Percentiles rank a stretch among this genome's conserved stretches.
Evolutionary conservation across 2,797 vertebrate species (phyloP).

Genomic region (Lindbergichthys nudifrons): DNA sequence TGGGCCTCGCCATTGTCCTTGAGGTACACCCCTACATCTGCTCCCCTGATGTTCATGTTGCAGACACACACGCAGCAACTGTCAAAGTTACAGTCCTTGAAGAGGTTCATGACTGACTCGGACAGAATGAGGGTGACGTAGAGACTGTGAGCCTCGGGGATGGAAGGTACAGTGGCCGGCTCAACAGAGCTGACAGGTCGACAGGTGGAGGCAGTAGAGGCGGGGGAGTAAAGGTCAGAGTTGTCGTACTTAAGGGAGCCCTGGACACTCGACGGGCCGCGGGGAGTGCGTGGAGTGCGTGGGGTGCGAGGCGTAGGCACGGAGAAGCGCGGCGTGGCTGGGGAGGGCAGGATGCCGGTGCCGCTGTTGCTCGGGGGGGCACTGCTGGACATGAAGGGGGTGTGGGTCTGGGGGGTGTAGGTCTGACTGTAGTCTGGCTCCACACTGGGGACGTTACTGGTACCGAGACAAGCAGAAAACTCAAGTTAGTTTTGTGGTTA

Average conservation of each 20-base stretch:
- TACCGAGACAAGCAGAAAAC: constrained; percentile 7
- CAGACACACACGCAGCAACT: constrained; percentile 99
- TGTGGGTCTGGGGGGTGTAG: constrained; percentile 97
- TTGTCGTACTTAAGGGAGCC: constrained; percentile 98
- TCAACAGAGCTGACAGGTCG: constrained; percentile 97
- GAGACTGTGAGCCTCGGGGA: constrained; percentile 98
- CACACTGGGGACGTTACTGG: constrained; percentile 88
- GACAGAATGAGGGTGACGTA: constrained; percentile 99
- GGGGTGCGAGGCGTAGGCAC: constrained; percentile 97
- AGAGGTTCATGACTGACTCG: constrained; percentile 98
- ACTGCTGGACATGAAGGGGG: constrained; percentile 93
- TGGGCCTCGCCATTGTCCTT: constrained; percentile 95
- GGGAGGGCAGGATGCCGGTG: constrained; percentile 95
- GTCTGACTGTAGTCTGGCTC: constrained; percentile 95
- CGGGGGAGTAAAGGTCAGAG: constrained; percentile 96
- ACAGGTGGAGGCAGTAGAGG: constrained; percentile 97
- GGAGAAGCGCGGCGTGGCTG: constrained; percentile 96
- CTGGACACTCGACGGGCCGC: constrained; percentile 96
- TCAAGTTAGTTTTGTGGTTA: not conserved
- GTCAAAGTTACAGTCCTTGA: constrained; percentile 99
- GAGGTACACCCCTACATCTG: constrained; percentile 98
- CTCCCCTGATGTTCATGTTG: constrained; percentile 99
- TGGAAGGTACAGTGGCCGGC: constrained; percentile 95
- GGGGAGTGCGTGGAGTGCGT: constrained; percentile 96
- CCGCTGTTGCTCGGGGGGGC: constrained; percentile 96